These are phyloP conservation scores for Leptopilina drosophilae DNA, from an alignment of 2,888 invertebrate genomes.

Conservation along the genomic window DNA sequence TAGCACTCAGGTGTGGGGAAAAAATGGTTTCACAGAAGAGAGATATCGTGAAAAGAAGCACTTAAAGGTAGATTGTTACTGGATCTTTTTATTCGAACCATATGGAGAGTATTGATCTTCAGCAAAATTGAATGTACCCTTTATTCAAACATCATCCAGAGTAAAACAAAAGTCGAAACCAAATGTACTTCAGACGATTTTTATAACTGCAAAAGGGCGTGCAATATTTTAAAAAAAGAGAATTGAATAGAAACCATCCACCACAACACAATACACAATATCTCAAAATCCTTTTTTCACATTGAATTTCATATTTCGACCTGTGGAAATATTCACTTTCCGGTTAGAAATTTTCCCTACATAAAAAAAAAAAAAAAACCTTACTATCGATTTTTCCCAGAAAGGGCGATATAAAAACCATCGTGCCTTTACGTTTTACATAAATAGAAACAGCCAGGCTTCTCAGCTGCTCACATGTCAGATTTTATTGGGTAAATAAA, in stretches of 20 bases:
- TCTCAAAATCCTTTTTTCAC: neutral
- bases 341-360: no score
- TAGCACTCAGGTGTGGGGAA: no score
- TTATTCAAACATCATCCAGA: slow-evolving; percentile 27
- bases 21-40: neutral
- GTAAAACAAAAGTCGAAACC: slow-evolving; percentile 20
- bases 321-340: neutral
- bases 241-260: slow-evolving; percentile 3
- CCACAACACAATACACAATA: neutral
- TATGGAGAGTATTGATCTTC: slow-evolving; percentile 6
- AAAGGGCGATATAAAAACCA: no score
- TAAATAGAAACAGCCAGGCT: no score
- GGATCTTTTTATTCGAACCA: slow-evolving; percentile 28
- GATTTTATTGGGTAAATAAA: no score
- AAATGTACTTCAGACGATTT: slow-evolving; percentile 6
- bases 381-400: no score
- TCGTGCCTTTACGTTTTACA: no score
- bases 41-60: neutral
- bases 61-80: slow-evolving; percentile 22
- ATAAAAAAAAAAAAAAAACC: no score
- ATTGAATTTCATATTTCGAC: slow-evolving; percentile 10
- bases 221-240: slow-evolving; percentile 19
- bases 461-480: no score
- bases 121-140: slow-evolving; percentile 35
- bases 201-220: neutral